These are phyloP conservation scores for Cephalopholis sonnerati DNA, from an alignment of 2,113 vertebrate species.

Conservation along the genomic window DNA sequence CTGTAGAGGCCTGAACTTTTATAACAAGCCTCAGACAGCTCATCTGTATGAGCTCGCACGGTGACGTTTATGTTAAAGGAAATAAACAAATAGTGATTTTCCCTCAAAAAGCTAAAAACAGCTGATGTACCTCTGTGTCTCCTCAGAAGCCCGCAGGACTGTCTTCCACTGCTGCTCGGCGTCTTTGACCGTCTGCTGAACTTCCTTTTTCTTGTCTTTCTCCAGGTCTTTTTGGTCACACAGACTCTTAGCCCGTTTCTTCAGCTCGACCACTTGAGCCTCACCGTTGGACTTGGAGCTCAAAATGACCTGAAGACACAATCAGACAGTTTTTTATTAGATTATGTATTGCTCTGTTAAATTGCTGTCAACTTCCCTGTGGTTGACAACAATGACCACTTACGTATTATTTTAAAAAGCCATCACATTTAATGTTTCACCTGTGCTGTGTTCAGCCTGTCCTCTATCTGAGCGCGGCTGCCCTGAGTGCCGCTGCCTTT, in stretches of 20 bases:
- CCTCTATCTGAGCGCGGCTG: slow-evolving; percentile 71
- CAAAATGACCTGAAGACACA: slow-evolving; percentile 68
- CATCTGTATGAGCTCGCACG: no score
- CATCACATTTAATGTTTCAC: slow-evolving; percentile 38
- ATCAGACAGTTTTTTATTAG: neutral
- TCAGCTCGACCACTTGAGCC: slow-evolving; percentile 72
- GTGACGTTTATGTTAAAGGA: neutral
- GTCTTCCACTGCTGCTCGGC: slow-evolving; percentile 70
- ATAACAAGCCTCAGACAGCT: no score
- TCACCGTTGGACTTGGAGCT: slow-evolving; percentile 67
- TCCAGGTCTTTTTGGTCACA: slow-evolving; percentile 65
- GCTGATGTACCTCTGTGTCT: slow-evolving; percentile 69
- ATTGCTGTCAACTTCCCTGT: no score
- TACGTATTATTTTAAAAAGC: no score
- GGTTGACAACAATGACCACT: neutral
- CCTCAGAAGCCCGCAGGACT: slow-evolving; percentile 63
- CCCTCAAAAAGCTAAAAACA: no score
- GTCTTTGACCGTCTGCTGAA: slow-evolving; percentile 56
- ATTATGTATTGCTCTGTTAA: neutral
- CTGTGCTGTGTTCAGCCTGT: slow-evolving; percentile 65
- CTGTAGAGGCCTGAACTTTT: no score
- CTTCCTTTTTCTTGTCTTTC: slow-evolving; percentile 49
- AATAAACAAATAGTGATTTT: neutral
- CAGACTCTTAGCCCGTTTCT: slow-evolving; percentile 67
- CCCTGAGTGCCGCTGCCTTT: slow-evolving; percentile 60